A percentile compares a stretch with the other conserved stretches of the same genome.
Conservation (phyloP, 2,888 invertebrate species). For the Dryococelus australis region DNA sequence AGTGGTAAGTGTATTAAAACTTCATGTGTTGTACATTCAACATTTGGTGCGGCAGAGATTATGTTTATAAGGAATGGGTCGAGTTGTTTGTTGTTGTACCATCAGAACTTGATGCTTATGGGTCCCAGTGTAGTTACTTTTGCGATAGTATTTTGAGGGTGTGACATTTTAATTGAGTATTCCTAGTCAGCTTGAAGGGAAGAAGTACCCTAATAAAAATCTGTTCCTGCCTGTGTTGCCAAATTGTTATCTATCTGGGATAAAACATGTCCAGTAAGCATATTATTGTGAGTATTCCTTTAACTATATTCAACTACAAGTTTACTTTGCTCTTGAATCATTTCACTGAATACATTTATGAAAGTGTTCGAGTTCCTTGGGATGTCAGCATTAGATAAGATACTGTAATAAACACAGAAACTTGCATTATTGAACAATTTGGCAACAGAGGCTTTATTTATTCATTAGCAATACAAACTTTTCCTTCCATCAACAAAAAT, state of each 20-base stretch:
- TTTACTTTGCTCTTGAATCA: background rate
- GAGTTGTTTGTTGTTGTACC: background rate
- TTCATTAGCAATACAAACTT: slow-evolving; percentile 27
- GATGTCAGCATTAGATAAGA: background rate
- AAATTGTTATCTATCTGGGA: background rate
- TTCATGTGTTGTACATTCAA: background rate
- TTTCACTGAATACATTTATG: background rate
- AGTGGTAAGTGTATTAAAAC: background rate
- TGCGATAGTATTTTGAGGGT: background rate
- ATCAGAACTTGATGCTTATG: background rate
- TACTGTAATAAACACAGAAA: background rate
- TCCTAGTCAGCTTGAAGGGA: background rate
- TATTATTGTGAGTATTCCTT: background rate
- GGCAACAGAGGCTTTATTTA: background rate
- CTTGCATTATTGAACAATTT: background rate
- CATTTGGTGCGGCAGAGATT: background rate
- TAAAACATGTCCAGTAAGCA: background rate
- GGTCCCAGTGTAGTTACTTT: background rate
- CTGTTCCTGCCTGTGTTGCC: background rate
- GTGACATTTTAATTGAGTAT: background rate
- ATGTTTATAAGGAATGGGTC: background rate
- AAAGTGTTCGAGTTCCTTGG: background rate
- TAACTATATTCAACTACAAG: background rate
- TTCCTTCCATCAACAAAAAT: background rate
- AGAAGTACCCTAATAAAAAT: background rate